Conservation (phyloP, 2,797 vertebrate genomes). For the Nannoperca australis region DNA sequence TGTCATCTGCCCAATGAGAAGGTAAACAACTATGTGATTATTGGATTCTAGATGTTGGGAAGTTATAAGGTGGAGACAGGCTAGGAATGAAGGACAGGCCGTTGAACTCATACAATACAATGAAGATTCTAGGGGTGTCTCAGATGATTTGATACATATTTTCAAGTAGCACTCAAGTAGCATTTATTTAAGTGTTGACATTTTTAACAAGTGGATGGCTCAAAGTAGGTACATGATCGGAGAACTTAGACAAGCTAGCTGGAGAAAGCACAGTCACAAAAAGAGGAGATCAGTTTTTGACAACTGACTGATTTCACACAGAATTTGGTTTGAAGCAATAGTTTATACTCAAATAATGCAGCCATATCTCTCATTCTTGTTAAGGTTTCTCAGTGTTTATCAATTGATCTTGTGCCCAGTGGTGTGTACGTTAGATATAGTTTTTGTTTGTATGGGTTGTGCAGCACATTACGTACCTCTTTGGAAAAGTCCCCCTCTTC, state of each 20-base stretch:
- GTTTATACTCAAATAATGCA: background rate
- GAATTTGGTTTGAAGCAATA: background rate
- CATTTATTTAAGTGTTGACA: too few species aligned
- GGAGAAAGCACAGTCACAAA: background rate
- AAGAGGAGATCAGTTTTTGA: background rate
- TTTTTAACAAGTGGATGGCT: background rate
- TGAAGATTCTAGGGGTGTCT: background rate
- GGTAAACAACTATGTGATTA: constrained; percentile 68
- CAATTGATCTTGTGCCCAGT: background rate
- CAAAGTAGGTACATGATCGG: background rate
- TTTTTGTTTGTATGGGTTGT: background rate
- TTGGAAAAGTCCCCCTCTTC: constrained; percentile 10
- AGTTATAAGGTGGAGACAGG: constrained; percentile 1
- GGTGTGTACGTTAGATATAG: background rate
- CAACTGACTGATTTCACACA: background rate
- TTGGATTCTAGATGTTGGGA: constrained; percentile 20
- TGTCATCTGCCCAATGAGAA: constrained; percentile 46
- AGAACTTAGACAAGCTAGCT: background rate
- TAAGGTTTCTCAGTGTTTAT: background rate
- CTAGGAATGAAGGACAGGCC: background rate
- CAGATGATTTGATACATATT: too few species aligned
- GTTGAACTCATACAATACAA: background rate
- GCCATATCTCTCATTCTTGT: background rate
- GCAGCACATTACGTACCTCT: background rate
- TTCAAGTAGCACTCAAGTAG: too few species aligned